These are phyloP conservation scores for Neodiprion lecontei DNA, from an alignment of 1,140 invertebrate genomes.

Conservation along the genomic window DNA sequence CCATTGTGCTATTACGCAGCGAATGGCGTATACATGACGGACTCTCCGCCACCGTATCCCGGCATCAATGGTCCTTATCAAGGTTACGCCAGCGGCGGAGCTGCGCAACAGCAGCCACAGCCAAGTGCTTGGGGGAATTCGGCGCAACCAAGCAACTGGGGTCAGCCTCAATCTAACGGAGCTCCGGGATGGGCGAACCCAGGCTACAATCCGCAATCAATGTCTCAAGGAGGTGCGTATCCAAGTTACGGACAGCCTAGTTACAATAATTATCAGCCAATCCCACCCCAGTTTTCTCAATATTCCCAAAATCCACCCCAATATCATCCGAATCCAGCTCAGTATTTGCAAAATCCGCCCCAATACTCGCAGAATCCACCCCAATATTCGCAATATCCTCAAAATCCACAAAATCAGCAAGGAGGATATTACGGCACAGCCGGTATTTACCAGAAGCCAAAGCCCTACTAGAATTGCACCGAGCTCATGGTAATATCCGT, in stretches of 20 bases:
- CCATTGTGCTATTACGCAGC: constrained; percentile 61
- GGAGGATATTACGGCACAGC: too few species aligned
- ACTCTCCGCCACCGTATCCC: constrained; percentile 94
- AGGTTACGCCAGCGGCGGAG: constrained; percentile 51
- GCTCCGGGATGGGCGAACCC: constrained; percentile 55
- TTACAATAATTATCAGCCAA: constrained; percentile 47
- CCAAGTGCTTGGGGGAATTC: constrained; percentile 31
- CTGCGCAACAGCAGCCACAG: constrained; percentile 37
- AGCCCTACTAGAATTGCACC: too few species aligned
- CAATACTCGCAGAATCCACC: constrained; percentile 38
- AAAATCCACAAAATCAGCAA: constrained; percentile 10
- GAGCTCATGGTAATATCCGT: neutral
- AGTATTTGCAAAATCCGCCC: constrained; percentile 24
- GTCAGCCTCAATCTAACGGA: constrained; percentile 45
- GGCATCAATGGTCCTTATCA: constrained; percentile 72
- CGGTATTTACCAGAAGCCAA: too few species aligned
- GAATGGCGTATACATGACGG: constrained; percentile 88
- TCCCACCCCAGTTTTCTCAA: constrained; percentile 48
- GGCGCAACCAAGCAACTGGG: constrained; percentile 12
- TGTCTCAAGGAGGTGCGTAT: constrained; percentile 60
- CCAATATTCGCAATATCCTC: constrained; percentile 44
- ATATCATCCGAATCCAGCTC: constrained; percentile 36
- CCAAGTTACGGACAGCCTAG: constrained; percentile 48
- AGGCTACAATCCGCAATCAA: constrained; percentile 54
- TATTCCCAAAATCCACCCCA: constrained; percentile 35